A percentile compares a stretch with the other conserved stretches of the same genome.
Conservation (phyloP, 2,888 invertebrate genomes). For the Elysia crispata region DNA sequence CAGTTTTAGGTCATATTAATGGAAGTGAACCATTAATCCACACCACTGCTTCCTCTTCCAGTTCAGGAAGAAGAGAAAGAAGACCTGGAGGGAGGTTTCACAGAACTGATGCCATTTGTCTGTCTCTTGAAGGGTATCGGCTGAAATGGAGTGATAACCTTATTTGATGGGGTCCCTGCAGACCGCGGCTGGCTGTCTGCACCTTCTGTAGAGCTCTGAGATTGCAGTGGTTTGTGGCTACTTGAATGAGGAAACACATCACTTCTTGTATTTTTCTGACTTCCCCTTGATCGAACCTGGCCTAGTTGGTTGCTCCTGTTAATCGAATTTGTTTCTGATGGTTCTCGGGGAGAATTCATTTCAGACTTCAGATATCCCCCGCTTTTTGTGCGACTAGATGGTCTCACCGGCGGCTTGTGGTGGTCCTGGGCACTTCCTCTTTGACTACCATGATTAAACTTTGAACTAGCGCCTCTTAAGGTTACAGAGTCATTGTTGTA, state of each 20-base stretch:
- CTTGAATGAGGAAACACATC: background rate
- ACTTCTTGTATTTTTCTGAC: background rate
- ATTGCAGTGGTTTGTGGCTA: background rate
- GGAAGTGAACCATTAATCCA: no score
- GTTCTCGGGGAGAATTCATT: background rate
- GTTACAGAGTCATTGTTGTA: background rate
- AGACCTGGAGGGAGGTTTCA: constrained; percentile 11
- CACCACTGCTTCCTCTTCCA: no score
- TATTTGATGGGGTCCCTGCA: background rate
- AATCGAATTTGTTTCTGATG: background rate
- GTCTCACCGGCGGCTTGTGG: background rate
- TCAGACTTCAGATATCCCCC: background rate
- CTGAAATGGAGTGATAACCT: constrained; percentile 15
- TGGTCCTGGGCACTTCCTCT: background rate
- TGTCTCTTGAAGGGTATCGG: constrained; percentile 42
- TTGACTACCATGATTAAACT: background rate
- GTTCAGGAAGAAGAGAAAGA: background rate
- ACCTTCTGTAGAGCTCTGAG: background rate
- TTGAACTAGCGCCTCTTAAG: background rate
- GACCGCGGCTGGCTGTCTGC: background rate
- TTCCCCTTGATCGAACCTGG: background rate
- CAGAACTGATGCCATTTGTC: constrained; percentile 34
- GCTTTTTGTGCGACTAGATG: background rate
- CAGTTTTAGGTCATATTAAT: no score
- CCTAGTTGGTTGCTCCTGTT: background rate